These are phyloP conservation scores for Pachycephala philippinensis DNA, from an alignment of 2,113 vertebrate species.

Conservation along the genomic window DNA sequence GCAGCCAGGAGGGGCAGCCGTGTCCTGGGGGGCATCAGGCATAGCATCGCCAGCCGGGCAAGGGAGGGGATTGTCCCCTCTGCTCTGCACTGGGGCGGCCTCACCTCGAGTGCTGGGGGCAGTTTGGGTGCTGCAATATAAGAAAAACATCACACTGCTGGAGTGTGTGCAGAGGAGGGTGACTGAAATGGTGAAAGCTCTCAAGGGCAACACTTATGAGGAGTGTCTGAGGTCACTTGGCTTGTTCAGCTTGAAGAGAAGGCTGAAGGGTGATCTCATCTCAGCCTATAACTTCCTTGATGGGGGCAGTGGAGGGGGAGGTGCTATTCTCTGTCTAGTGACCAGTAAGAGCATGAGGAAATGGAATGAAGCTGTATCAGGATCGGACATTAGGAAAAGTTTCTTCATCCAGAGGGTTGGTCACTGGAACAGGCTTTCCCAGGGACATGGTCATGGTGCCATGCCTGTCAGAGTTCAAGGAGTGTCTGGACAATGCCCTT, in stretches of 20 bases:
- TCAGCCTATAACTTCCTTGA: background rate
- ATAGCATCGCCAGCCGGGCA: accelerated
- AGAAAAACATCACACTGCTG: background rate
- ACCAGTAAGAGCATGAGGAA: background rate
- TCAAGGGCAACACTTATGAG: background rate
- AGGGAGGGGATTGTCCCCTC: background rate
- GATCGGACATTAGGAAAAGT: background rate
- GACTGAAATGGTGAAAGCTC: background rate
- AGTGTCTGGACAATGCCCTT: background rate
- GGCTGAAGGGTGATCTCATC: background rate
- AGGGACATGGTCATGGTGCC: background rate
- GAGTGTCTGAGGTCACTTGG: background rate
- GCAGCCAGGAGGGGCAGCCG: accelerated
- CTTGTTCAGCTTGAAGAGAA: background rate
- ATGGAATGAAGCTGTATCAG: background rate
- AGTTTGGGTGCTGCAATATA: accelerated
- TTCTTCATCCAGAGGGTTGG: background rate
- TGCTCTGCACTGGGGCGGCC: accelerated
- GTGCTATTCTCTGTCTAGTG: background rate
- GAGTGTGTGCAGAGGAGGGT: background rate
- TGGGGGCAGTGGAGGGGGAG: accelerated
- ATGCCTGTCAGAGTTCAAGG: background rate
- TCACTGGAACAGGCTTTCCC: background rate
- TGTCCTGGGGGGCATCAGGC: background rate
- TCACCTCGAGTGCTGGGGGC: accelerated